Evolutionary conservation across 2,113 vertebrate genomes (phyloP).

Genomic region (Edolisoma coerulescens): DNA sequence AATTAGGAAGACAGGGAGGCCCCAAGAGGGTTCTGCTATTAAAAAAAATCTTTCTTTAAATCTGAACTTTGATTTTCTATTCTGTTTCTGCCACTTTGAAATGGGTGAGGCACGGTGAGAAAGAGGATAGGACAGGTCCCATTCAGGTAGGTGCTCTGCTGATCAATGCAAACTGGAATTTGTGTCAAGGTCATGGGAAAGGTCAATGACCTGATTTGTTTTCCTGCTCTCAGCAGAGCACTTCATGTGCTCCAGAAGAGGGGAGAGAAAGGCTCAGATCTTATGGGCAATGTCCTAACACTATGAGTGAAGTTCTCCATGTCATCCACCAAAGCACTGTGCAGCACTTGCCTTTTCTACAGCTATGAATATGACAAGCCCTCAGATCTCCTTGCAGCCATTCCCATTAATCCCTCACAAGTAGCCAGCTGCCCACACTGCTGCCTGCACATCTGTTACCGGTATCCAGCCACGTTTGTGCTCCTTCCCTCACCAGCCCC

Average conservation of each 20-base stretch:
- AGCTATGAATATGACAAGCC: neutral
- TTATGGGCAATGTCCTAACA: neutral
- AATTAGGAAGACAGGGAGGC: neutral
- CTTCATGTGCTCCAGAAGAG: neutral
- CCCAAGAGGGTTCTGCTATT: neutral
- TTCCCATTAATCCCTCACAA: neutral
- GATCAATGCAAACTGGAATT: constrained; percentile 56
- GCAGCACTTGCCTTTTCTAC: neutral
- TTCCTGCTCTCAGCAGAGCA: constrained; percentile 6
- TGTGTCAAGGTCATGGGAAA: constrained; percentile 71
- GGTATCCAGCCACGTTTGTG: fast-evolving
- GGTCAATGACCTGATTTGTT: constrained; percentile 60
- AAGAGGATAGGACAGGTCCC: constrained; percentile 13
- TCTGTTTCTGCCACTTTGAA: constrained; percentile 36
- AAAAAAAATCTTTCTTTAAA: constrained; percentile 20
- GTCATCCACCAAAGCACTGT: neutral
- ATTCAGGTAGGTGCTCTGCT: constrained; percentile 42
- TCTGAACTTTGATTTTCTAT: constrained; percentile 34
- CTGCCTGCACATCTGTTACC: neutral
- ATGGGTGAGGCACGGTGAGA: constrained; percentile 19
- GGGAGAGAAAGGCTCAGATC: neutral
- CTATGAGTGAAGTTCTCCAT: neutral
- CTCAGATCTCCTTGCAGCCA: neutral
- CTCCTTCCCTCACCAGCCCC: neutral
- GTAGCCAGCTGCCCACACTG: neutral